Conservation (phyloP, 2,797 vertebrate species). For the Pogonophryne albipinna region DNA sequence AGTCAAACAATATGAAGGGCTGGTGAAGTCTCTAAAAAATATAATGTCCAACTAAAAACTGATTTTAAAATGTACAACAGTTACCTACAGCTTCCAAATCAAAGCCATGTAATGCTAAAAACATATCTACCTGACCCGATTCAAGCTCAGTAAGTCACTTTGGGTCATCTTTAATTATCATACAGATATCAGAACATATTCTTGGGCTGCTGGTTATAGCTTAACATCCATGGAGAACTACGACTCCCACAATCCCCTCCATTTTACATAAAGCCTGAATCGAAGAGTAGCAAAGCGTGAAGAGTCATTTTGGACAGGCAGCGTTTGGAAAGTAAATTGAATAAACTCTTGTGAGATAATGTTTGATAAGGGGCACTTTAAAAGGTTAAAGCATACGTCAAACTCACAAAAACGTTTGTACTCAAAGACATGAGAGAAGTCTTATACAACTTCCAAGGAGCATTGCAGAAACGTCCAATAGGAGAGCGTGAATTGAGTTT, state of each 20-base stretch:
- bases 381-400: not conserved
- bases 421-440: not conserved
- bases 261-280: conserved; percentile 7
- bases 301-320: not conserved
- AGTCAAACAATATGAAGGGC: conserved; percentile 11
- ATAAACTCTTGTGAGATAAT: not conserved
- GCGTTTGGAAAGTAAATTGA: not conserved
- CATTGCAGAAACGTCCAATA: not conserved
- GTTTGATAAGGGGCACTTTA: not conserved
- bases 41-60: not conserved
- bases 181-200: not conserved
- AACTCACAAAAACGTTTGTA: too few relatives aligned
- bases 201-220: not conserved
- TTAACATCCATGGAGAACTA: not conserved
- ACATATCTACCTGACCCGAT: not conserved
- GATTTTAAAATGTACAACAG: conserved; percentile 33
- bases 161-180: conserved; percentile 36
- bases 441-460: not conserved
- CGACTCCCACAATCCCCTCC: conserved; percentile 12
- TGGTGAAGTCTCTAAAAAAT: not conserved
- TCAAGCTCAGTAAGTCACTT: conserved; percentile 30
- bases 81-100: conserved; percentile 12
- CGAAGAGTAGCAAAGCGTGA: conserved; percentile 20
- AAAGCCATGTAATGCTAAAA: conserved; percentile 8
- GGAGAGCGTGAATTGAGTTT: not conserved